Evolutionary conservation across 2,797 vertebrate genomes (phyloP).

Genomic region (Anolis apletophallus): DNA sequence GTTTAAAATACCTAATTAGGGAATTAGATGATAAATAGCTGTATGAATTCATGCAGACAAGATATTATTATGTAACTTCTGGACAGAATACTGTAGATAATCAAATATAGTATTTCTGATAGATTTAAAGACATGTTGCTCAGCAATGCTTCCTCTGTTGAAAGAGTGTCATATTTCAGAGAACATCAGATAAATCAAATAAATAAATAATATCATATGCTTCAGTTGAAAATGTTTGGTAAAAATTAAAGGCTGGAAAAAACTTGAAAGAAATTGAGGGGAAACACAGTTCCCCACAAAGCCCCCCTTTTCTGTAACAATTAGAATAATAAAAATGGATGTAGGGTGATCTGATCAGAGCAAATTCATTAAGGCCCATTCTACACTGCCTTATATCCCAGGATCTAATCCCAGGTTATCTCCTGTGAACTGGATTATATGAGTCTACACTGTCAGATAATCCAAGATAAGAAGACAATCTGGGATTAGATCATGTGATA

Average conservation of each 20-base stretch:
- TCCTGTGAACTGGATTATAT: no score
- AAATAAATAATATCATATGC: not conserved
- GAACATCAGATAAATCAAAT: no score
- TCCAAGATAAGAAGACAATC: no score
- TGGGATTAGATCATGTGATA: no score
- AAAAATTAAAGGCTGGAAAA: not conserved
- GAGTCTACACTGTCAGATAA: no score
- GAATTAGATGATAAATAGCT: conserved; percentile 45
- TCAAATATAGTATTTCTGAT: not conserved
- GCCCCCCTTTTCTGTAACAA: not conserved
- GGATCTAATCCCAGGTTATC: no score
- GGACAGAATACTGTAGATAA: conserved; percentile 31
- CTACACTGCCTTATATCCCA: no score
- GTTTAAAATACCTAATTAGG: conserved; percentile 33
- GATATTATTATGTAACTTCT: conserved; percentile 33
- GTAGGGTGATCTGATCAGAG: not conserved
- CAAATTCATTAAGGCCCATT: not conserved
- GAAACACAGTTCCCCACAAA: no score
- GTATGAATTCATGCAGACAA: conserved; percentile 52
- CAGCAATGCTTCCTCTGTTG: conserved; percentile 13
- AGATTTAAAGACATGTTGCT: not conserved
- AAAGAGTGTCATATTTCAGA: not conserved
- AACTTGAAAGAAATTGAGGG: no score
- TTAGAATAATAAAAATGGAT: not conserved
- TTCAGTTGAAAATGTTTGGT: not conserved